Evolutionary conservation across 2,797 vertebrate genomes (phyloP).

Genomic region (Apogon talboti): DNA sequence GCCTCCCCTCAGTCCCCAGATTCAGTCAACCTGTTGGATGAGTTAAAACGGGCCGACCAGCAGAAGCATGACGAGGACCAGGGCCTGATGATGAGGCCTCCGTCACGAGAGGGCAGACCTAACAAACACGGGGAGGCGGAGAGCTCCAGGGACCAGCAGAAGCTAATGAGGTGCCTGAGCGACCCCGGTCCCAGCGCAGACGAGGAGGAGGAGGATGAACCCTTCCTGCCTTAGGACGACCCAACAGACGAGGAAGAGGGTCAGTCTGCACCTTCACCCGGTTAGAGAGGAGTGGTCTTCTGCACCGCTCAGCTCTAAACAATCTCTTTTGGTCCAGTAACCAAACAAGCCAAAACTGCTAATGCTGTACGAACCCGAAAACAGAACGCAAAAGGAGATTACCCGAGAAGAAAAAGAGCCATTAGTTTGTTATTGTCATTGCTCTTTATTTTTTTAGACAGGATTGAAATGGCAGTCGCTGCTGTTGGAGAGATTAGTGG

Average conservation of each 20-base stretch:
- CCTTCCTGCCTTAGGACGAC: conserved; percentile 83
- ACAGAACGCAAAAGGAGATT: conserved; percentile 26
- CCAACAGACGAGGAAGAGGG: conserved; percentile 9
- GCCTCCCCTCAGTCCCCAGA: conserved; percentile 94
- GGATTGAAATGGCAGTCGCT: conserved; percentile 23
- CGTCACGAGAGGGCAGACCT: conserved; percentile 69
- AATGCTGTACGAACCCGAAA: conserved; percentile 60
- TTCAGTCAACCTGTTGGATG: conserved; percentile 86
- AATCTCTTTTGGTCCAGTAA: conserved; percentile 55
- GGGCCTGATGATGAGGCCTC: conserved; percentile 87
- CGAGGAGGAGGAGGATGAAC: conserved; percentile 90
- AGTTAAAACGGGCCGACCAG: conserved; percentile 70
- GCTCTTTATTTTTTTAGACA: conserved; percentile 63
- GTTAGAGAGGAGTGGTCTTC: conserved; percentile 22
- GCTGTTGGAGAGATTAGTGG: conserved; percentile 6
- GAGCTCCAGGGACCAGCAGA: conserved; percentile 85
- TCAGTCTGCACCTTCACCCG: conserved; percentile 1
- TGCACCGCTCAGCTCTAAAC: conserved; percentile 35
- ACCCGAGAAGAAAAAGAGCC: conserved; percentile 61
- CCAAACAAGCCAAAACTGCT: conserved; percentile 74
- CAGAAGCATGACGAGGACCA: conserved; percentile 68
- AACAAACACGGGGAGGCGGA: conserved; percentile 62
- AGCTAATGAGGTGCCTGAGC: conserved; percentile 92
- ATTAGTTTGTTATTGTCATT: conserved; percentile 68
- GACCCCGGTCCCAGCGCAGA: conserved; percentile 92